phyloP scores from a whole-genome alignment of 2,888 invertebrate genomes.

The Trachelus troglodyta region DNA sequence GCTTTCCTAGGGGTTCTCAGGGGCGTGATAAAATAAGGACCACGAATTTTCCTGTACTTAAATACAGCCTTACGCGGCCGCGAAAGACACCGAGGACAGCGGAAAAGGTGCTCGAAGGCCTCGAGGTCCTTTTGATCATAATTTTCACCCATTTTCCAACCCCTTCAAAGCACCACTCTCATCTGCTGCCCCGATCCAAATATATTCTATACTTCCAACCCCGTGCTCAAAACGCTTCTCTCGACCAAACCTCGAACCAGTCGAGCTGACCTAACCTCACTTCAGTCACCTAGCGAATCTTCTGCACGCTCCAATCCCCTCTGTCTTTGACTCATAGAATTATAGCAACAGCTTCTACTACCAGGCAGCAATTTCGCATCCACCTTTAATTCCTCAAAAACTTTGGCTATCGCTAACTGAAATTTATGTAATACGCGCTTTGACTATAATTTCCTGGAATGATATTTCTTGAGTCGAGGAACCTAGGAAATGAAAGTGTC shows the following conservation, averaged over 20 bases:
- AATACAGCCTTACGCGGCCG: constrained; percentile 6
- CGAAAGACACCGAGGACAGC: background rate
- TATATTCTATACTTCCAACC: too few species aligned
- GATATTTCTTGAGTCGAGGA: constrained; percentile 44
- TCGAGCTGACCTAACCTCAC: too few species aligned
- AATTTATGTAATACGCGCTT: constrained; percentile 20
- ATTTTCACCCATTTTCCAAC: background rate
- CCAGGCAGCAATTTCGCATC: too few species aligned
- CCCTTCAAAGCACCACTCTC: too few species aligned
- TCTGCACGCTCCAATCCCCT: too few species aligned
- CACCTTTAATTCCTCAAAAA: too few species aligned
- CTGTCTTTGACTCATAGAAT: too few species aligned
- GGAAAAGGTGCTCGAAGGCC: background rate
- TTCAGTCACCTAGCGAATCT: too few species aligned
- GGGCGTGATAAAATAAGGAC: constrained; percentile 14
- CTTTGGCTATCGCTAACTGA: background rate
- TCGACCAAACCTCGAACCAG: too few species aligned
- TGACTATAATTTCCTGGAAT: constrained; percentile 47
- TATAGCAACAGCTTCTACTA: too few species aligned
- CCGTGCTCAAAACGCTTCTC: too few species aligned
- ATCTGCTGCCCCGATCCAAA: too few species aligned
- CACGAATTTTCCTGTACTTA: constrained; percentile 21
- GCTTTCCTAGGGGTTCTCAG: background rate
- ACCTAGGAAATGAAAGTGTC: constrained; percentile 53
- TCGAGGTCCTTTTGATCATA: background rate